These are phyloP conservation scores for Acleris literana DNA, from an alignment of 2,888 invertebrate species.

Conservation along the genomic window DNA sequence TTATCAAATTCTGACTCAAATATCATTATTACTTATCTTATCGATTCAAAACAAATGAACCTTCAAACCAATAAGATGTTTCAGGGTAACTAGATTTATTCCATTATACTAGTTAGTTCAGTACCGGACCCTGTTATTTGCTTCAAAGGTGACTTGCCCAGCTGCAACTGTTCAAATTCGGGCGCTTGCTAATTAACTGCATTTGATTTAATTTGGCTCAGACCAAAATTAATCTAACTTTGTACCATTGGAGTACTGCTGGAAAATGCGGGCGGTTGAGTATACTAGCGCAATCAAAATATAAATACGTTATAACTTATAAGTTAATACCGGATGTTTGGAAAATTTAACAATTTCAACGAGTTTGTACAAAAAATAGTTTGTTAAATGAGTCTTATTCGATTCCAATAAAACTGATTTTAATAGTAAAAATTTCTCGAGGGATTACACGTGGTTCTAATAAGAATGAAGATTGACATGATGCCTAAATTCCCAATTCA, in stretches of 20 bases:
- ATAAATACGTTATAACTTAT: background rate
- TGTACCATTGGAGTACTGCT: conserved; percentile 7
- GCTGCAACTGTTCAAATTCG: conserved; percentile 19
- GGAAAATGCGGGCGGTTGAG: background rate
- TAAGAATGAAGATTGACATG: too few species aligned
- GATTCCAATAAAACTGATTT: too few species aligned
- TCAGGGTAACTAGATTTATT: conserved; percentile 17
- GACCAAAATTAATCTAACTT: conserved; percentile 19
- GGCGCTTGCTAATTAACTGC: conserved; percentile 34
- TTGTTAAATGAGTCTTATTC: too few species aligned
- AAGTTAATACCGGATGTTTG: background rate
- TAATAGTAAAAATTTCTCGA: too few species aligned
- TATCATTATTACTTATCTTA: too few species aligned
- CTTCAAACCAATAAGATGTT: background rate
- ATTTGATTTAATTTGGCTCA: conserved; percentile 35
- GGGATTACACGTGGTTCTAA: too few species aligned
- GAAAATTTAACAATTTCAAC: too few species aligned
- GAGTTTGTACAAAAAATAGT: too few species aligned
- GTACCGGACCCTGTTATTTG: conserved; percentile 19
- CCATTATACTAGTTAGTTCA: conserved; percentile 18
- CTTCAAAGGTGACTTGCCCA: conserved; percentile 27
- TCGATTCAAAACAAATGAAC: too few species aligned
- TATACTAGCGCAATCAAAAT: background rate
- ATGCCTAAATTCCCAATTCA: too few species aligned
- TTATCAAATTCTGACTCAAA: too few species aligned